phyloP scores from a whole-genome alignment of 2,888 invertebrate genomes.

The Siphlonurus alternatus region DNA sequence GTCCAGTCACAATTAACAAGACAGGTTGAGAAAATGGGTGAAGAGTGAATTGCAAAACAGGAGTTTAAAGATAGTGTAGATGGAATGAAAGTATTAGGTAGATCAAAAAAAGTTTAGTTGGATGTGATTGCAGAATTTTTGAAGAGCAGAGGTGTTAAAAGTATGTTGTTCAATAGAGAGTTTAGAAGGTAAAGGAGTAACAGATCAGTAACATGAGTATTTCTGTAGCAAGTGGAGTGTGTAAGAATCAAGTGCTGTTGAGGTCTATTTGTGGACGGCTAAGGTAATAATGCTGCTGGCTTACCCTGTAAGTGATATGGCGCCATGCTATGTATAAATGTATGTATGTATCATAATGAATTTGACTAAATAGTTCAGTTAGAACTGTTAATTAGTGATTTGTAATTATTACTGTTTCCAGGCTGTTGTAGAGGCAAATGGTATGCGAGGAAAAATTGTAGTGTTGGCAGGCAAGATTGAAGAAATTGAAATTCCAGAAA shows the following conservation, averaged over 20 bases:
- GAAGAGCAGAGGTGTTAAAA: background rate
- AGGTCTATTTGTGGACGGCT: background rate
- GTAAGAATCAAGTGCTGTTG: background rate
- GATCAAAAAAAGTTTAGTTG: background rate
- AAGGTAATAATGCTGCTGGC: background rate
- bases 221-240: background rate
- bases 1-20: background rate
- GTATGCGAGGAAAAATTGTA: slow-evolving; percentile 68
- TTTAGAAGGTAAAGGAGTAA: too few relatives aligned
- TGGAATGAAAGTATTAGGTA: background rate
- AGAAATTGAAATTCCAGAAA: slow-evolving; percentile 89
- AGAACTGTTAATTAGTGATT: too few relatives aligned
- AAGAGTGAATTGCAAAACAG: background rate
- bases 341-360: background rate
- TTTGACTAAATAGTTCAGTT: too few relatives aligned
- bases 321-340: background rate
- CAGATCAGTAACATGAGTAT: too few relatives aligned
- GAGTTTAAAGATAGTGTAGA: background rate
- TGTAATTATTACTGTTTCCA: too few relatives aligned
- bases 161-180: background rate
- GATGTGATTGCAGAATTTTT: background rate
- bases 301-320: background rate
- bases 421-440: slow-evolving; percentile 78
- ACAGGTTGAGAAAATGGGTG: background rate
- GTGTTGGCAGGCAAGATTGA: slow-evolving; percentile 97